phyloP scores from a whole-genome alignment of 2,888 invertebrate species.

The Lamellibrachia satsuma region DNA sequence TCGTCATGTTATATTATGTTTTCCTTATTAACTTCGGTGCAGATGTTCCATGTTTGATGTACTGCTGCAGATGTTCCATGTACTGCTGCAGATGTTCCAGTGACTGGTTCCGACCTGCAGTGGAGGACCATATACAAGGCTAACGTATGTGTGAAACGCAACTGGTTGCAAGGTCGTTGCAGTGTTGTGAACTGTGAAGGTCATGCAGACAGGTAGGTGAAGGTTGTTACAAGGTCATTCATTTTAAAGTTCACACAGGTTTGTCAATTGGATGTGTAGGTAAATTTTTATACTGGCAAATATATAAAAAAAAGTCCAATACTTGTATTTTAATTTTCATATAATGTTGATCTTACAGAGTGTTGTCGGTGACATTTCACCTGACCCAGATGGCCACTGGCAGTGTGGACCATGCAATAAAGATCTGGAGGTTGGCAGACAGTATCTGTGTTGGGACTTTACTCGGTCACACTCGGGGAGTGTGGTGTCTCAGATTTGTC shows the following conservation, averaged over 20 bases:
- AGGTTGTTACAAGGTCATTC: neutral
- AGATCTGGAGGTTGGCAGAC: conserved; percentile 56
- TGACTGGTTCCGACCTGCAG: conserved; percentile 41
- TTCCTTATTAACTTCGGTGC: conserved; percentile 33
- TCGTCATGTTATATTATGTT: no score
- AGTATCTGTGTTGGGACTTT: conserved; percentile 52
- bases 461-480: conserved; percentile 55
- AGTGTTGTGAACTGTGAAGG: conserved; percentile 53
- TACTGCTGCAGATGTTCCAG: conserved; percentile 29
- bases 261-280: neutral
- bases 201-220: conserved; percentile 55
- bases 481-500: conserved; percentile 61
- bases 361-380: conserved; percentile 54
- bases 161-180: conserved; percentile 57
- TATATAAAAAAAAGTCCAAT: no score
- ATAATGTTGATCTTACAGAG: conserved; percentile 45
- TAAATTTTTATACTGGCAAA: no score
- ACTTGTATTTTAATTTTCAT: no score
- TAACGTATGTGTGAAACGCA: conserved; percentile 50
- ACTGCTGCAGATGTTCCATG: neutral
- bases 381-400: conserved; percentile 54
- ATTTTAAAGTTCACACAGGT: conserved; percentile 20
- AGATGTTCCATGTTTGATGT: conserved; percentile 35
- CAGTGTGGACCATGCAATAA: conserved; percentile 57
- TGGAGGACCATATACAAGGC: conserved; percentile 58